Evolutionary conservation across 2,797 vertebrate species (phyloP), one percentile per base, ranked within the genome.

Genomic region (Nannoperca obscura): DNA sequence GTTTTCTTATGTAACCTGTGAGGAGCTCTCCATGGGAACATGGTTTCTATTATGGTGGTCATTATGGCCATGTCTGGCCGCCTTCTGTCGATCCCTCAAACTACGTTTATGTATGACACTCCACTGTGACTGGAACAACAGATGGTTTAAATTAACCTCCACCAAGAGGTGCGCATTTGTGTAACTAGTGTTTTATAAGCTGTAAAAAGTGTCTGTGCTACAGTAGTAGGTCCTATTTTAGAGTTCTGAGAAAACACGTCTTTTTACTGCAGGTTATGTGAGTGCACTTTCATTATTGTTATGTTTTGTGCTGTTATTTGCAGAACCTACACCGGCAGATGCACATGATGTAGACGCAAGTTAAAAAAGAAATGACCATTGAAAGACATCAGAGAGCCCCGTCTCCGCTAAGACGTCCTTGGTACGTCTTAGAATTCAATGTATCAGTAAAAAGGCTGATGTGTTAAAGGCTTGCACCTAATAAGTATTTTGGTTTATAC

Each of bases 21-120:
- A 86, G 84, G 69, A 63, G 70, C 78, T 69, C 63, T 74, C 47
- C 46, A 68, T 44, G 71, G 81, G 84, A 91, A 91, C 72, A 64
- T 94, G 95, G 87, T 90, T 95, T 93, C 88, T 87, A 92, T 95
- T 93, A 95, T 2, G 59, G 68, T 53, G 15, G 50, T 40, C 86
- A 89, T 88, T 92, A 92, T 86, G 85, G 81, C 79, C 46, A 13
- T 4, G 55, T 69, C 75, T 84, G 80, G 81, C 68, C 36, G n/a
- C 62, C 69, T 69, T 65, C 74, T 76, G 66, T 72, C 50, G 19
- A 55, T 65, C 68, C 36, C 59, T 62, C 40, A 64, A 70, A 72
- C 67, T 57, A 40, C 3, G 12, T 40, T 70, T 66, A 67, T 20
- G 38, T 27, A 22, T 5, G 11, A 55, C 14, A 34, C 58, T 36